Base-by-base conservation (phyloP, 2,888 invertebrate species). In the Sminthurides aquaticus region DNA sequence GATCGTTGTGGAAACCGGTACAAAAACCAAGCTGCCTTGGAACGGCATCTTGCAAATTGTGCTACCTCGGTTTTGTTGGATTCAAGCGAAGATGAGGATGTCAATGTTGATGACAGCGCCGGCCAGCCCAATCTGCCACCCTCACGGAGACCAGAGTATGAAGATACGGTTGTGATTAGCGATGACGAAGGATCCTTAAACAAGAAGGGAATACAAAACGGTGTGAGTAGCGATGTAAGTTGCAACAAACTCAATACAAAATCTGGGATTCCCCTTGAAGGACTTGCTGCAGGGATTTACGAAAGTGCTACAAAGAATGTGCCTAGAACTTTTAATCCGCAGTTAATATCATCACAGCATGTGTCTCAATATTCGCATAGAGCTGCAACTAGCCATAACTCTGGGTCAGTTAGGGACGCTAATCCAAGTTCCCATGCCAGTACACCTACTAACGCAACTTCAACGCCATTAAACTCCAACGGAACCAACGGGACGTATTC, bases 241-340 rank as follows among this genome's bases (percentile, higher is more conserved):
- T 18, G 18, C 18, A 43, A 8, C 8, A 18, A 11, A 11, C 11
- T 43, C 18, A 43, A 43, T 8, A 5, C 52, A 15, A 20, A 8
- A 8, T 5, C 52, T 22, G 20, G 52, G 52, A 5, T 5, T 20
- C 20, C 8, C 11, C 22, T 52, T 8, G 52, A 52, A 52, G 52
- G 52, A 52, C 20, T 52, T 8, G 52, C 52, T 52, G 52, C 52
- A 8, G 52, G 52, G 5, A 52, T 52, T 8, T 52, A 52, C 20
- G 52, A 52, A 15, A 34, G 8, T 34, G 43, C 15, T 5, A 34
- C 43, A n/a, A n/a, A n/a, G n/a, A n/a, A n/a, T n/a, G n/a, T n/a
- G n/a, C n/a, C n/a, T n/a, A n/a, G n/a, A n/a, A n/a, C n/a, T n/a
- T n/a, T n/a, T n/a, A n/a, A n/a, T n/a, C n/a, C n/a, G n/a, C n/a